A percentile compares a stretch with the other conserved stretches of the same genome.
Evolutionary conservation across 2,113 vertebrate species (phyloP).

Genomic region (Cynopterus brachyotis): DNA sequence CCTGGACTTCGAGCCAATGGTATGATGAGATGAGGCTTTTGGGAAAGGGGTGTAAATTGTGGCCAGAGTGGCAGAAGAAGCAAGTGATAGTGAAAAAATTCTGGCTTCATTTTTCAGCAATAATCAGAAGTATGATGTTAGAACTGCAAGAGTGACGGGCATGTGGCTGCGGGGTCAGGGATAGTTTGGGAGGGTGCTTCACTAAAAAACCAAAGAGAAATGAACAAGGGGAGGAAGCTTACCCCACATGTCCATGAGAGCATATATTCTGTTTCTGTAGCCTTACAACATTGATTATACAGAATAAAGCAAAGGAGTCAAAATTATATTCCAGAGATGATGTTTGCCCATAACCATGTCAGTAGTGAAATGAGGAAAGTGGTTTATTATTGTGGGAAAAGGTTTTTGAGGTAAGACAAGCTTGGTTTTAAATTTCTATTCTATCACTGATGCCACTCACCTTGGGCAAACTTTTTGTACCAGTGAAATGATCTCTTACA

Average conservation of each 20-base stretch:
- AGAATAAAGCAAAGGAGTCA: background rate
- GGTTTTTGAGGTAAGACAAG: background rate
- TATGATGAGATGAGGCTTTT: background rate
- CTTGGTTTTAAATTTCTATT: background rate
- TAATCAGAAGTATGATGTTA: background rate
- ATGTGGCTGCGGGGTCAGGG: background rate
- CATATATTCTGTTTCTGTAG: background rate
- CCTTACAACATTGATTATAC: background rate
- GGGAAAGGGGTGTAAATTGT: background rate
- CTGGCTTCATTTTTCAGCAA: background rate
- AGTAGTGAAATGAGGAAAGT: background rate
- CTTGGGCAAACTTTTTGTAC: background rate
- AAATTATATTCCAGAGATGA: background rate
- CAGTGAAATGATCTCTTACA: background rate
- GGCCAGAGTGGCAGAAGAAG: background rate
- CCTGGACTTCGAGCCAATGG: background rate
- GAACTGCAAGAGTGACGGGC: background rate
- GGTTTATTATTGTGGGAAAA: constrained; percentile 24
- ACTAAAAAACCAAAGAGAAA: background rate
- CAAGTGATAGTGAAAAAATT: background rate
- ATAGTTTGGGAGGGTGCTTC: background rate
- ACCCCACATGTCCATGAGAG: background rate
- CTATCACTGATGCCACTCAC: background rate
- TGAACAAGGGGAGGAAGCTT: background rate
- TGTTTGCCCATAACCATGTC: background rate